Base-by-base conservation (phyloP, 2,888 invertebrate genomes). In the Euphydryas editha region DNA sequence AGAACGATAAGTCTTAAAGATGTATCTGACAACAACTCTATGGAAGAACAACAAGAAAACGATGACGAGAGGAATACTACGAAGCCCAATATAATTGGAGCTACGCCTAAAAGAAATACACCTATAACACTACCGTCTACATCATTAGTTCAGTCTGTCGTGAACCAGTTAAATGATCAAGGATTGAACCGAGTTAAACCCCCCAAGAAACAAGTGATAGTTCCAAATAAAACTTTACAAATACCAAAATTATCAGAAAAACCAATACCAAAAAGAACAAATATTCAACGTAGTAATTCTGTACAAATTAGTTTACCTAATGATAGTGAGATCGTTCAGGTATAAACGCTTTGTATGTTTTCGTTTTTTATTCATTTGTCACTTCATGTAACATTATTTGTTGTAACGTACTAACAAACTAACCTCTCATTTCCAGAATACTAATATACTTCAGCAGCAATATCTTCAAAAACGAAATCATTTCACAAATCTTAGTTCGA, bases 361-460 rank as follows among this genome's bases (percentile, higher is more conserved):
- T 73, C 79, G 80, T 82, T 73, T 68, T 68, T 74, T 76, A 69
- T 69, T 74, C 65, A 72, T 74, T 70, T 58, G 59, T 62, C 60
- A 69, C 63, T 64, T 66, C 57, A 47, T 71, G 62, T 66, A 59
- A 76, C 70, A 69, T 73, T 81, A 72, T 80, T 75, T 78, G 75
- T 70, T 73, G 72, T 72, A 69, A 72, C 67, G 85, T 82, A 87
- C 87, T 92, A 90, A 92, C 84, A 75, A 73, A 77, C 80, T 83
- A 81, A 85, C 77, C 72, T 82, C 79, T 84, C 81, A 75, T 93
- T 93, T 94, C 88, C 92, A 94, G 94, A 93, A 94, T 90, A 93
- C 93, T 94, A 93, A 93, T 90, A 86, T 92, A 83, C 85, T 93
- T 77, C 92, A 93, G 81, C 93, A 88, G 88, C 94, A 88, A 85